These are phyloP conservation scores for Enteromius argenteus DNA, from an alignment of 2,797 vertebrate genomes.

Conservation along the genomic window DNA sequence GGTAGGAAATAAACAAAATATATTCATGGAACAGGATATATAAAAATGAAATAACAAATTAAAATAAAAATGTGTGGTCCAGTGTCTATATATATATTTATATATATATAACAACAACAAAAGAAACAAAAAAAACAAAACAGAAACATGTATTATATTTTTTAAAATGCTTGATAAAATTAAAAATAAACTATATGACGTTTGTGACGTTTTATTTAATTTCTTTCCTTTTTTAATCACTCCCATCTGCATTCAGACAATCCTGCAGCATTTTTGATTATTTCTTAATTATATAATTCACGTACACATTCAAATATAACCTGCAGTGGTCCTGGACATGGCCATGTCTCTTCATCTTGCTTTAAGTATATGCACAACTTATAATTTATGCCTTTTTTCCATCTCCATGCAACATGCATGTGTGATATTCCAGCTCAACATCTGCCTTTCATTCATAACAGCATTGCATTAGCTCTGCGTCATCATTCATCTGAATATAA, in stretches of 20 bases:
- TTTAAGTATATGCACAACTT: constrained; percentile 12
- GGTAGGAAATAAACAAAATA: too few relatives aligned
- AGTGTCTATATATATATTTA: too few relatives aligned
- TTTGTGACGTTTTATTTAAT: neutral
- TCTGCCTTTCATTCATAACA: constrained; percentile 40
- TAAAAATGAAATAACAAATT: too few relatives aligned
- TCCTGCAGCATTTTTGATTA: neutral
- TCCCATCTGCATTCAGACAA: neutral
- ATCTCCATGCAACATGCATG: constrained; percentile 16
- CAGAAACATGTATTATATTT: too few relatives aligned
- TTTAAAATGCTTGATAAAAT: too few relatives aligned
- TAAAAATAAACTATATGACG: too few relatives aligned
- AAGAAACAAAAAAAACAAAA: too few relatives aligned
- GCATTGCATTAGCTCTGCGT: constrained; percentile 38
- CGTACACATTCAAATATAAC: neutral
- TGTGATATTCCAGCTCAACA: constrained; percentile 39
- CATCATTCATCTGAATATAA: constrained; percentile 46
- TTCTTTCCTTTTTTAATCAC: neutral
- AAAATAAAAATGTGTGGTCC: too few relatives aligned
- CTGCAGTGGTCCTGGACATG: neutral
- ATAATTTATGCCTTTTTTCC: constrained; percentile 30
- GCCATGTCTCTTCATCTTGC: neutral
- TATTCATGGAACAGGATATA: too few relatives aligned
- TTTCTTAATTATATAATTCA: neutral
- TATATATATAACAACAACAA: too few relatives aligned